Conservation (phyloP, 2,888 invertebrate species). For the Drosophila maculinotata region DNA sequence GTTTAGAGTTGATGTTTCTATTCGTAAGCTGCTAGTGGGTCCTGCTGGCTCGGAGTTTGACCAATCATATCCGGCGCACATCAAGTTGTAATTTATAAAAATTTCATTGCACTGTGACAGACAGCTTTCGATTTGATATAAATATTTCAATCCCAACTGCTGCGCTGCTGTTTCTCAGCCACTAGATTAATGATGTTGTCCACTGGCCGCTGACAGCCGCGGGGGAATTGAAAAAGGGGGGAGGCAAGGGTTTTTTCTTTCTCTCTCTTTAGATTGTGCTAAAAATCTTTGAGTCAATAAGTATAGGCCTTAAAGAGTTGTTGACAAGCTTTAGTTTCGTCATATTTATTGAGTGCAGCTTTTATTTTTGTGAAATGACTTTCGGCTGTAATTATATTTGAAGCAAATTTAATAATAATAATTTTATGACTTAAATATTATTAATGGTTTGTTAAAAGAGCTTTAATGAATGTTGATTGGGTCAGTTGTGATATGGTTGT, state of each 20-base stretch:
- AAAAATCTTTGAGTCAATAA: conserved; percentile 25
- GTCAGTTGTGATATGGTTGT: not conserved
- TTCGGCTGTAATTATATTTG: not conserved
- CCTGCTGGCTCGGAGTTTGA: conserved; percentile 31
- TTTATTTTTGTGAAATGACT: not conserved
- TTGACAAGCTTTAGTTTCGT: conserved; percentile 47
- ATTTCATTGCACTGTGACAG: conserved; percentile 78
- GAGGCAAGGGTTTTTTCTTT: conserved; percentile 19
- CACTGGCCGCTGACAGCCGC: conserved; percentile 68
- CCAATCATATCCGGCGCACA: conserved; percentile 62
- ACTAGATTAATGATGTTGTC: conserved; percentile 75
- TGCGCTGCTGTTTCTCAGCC: conserved; percentile 42
- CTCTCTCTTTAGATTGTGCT: conserved; percentile 1
- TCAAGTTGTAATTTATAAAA: conserved; percentile 77
- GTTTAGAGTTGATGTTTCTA: conserved; percentile 64
- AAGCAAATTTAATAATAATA: not conserved
- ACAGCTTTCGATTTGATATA: conserved; percentile 81
- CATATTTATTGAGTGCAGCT: conserved; percentile 1
- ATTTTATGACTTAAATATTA: not conserved
- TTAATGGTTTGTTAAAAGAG: not conserved
- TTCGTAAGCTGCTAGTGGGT: conserved; percentile 17
- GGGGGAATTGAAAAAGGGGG: conserved; percentile 13
- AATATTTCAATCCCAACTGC: conserved; percentile 73
- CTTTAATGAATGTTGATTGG: not conserved
- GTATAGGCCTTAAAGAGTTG: conserved; percentile 44